Conservation (phyloP, 2,888 invertebrate genomes). For the Gymnosoma rotundatum region DNA sequence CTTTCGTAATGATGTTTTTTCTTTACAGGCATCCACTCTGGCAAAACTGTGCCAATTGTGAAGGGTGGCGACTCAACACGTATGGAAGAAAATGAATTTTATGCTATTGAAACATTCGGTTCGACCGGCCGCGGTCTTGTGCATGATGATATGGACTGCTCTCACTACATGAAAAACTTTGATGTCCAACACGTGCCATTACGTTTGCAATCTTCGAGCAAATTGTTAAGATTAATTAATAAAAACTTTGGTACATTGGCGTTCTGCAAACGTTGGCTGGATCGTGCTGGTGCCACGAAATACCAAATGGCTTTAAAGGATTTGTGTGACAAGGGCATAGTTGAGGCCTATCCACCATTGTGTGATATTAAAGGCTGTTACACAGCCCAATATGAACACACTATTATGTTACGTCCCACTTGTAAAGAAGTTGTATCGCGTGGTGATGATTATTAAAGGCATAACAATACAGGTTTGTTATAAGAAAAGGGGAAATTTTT, state of each 20-base stretch:
- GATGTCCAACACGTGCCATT: slow-evolving; percentile 96
- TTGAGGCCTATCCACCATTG: slow-evolving; percentile 99
- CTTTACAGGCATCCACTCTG: slow-evolving; percentile 83
- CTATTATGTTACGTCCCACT: slow-evolving; percentile 97
- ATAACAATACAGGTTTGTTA: slow-evolving; percentile 17
- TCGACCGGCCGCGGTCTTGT: slow-evolving; percentile 97
- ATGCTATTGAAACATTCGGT: slow-evolving; percentile 99
- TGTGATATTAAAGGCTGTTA: slow-evolving; percentile 99
- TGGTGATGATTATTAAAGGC: slow-evolving; percentile 91
- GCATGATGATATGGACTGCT: slow-evolving; percentile 99
- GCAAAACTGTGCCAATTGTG: slow-evolving; percentile 99
- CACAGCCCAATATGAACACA: slow-evolving; percentile 99
- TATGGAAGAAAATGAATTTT: slow-evolving; percentile 99
- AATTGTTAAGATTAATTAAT: slow-evolving; percentile 94
- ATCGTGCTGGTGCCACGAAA: slow-evolving; percentile 97
- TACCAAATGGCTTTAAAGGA: slow-evolving; percentile 99
- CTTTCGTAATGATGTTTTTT: not conserved
- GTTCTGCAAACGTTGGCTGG: slow-evolving; percentile 99
- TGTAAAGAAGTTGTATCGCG: slow-evolving; percentile 99
- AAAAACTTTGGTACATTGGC: slow-evolving; percentile 98
- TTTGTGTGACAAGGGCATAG: slow-evolving; percentile 97
- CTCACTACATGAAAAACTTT: slow-evolving; percentile 99
- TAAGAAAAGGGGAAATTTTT: slow-evolving; percentile 3
- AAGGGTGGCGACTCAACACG: slow-evolving; percentile 98
- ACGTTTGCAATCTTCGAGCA: slow-evolving; percentile 95